Evolutionary conservation across 2,113 vertebrate species (phyloP), one percentile per base, ranked within the genome.

Genomic region (Talpa occidentalis): DNA sequence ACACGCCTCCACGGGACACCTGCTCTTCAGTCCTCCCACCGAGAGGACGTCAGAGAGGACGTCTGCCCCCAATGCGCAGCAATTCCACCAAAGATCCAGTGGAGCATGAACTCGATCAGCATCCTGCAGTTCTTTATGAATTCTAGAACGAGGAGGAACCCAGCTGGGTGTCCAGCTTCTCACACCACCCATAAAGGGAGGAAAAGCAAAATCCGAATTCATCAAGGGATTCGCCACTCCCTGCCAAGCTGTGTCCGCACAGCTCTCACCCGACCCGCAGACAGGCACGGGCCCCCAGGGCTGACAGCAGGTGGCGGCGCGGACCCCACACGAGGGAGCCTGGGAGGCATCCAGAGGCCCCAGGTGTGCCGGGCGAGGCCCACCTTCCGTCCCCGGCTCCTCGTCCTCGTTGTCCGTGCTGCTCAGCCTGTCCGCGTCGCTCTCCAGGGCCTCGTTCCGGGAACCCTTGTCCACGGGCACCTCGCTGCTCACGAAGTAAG

Each of bases 321-420:
- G 14, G 14, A 10, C 2, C 49, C 49, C 49, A 3, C 49, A 52
- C 10, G 44, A 14, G 8, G 52, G 16, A 3, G 52, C 52, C 52
- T 6, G 17, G 19, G 17, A 37, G 66, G 66, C 21, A 35, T 2
- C 16, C 5, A 6, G 52, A n/a, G 14, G 2, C 44, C 2, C 28
- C 1, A 6, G n/a, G 16, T 17, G 14, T 16, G 66, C 32, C 4
- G 66, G 64, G 66, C 0, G 35, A 0, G 3, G 26, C 96, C 95
- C 98, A 99, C 99, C 98, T 95, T 99, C 99, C 0, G 97, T 98
- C 0, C 93, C 98, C 56, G 96, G 97, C 97, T 99, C 99, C 94
- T 99, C 99, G 9, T 99, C 99, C 97, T 99, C 99, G 4, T 99
- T 99, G 97, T 99, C 99, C 1, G 99, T 99, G 97, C 99, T 99